Evolutionary conservation across 2,888 invertebrate genomes (phyloP).

Genomic region (Pyrrhia umbra): DNA sequence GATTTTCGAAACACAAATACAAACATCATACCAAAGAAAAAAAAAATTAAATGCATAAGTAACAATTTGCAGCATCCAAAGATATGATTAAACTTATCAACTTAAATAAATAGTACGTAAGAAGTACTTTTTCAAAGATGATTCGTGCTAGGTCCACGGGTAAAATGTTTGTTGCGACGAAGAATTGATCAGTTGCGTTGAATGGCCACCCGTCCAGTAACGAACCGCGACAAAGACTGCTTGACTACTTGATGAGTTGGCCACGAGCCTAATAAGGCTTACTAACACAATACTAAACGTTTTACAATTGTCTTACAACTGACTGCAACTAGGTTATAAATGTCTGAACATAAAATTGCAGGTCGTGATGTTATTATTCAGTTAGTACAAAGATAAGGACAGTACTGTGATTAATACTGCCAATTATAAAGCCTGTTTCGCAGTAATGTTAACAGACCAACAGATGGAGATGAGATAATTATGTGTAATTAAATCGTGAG

Average conservation of each 20-base stretch:
- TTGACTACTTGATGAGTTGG: conserved; percentile 1
- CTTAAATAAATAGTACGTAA: too few relatives aligned
- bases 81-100: too few relatives aligned
- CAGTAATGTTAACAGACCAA: conserved; percentile 33
- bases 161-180: too few relatives aligned
- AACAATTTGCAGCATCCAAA: too few relatives aligned
- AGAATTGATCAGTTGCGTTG: too few relatives aligned
- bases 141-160: too few relatives aligned
- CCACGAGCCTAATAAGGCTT: conserved; percentile 34
- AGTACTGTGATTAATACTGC: conserved; percentile 47
- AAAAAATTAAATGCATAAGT: too few relatives aligned
- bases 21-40: too few relatives aligned
- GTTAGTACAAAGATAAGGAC: conserved; percentile 38
- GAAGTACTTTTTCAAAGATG: too few relatives aligned
- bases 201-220: background rate
- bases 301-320: conserved; percentile 46
- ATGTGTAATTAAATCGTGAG: conserved; percentile 15
- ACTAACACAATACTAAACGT: conserved; percentile 35
- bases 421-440: conserved; percentile 47
- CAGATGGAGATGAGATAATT: conserved; percentile 47
- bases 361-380: conserved; percentile 60
- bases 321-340: conserved; percentile 42
- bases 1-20: too few relatives aligned
- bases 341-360: conserved; percentile 52
- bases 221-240: background rate